Evolutionary conservation across 2,888 invertebrate genomes (phyloP), one percentile per base, ranked within the genome.

Genomic region (Nomada fabriciana): DNA sequence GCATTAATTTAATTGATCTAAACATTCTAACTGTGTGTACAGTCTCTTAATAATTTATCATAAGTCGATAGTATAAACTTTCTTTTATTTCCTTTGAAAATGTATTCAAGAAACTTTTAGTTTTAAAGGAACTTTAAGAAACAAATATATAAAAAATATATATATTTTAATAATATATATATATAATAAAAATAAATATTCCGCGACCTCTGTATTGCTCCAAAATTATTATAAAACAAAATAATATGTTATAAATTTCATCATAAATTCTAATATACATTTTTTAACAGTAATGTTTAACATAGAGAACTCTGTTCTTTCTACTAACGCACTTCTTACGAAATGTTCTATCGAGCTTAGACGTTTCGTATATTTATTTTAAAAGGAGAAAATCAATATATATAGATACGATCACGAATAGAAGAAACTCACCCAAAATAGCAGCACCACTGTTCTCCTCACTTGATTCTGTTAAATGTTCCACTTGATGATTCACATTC

Each of bases 371-470:
- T 63, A 67, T 67, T 81, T 74, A 76, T 60, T 80, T 64, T 61
- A 68, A 20, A 76, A 83, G 63, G 53, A 89, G 55, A 61, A 83
- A 86, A 79, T 87, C 88, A 83, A 90, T 70, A 80, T 76, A 83
- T 77, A 86, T 55, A 85, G 80, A 88, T 85, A 88, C 86, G 79
- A 90, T 83, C 83, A 86, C 81, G 80, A 90, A 80, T 85, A 87
- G 84, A 80, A 91, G 82, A 72, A 88, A 91, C 92, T 93, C 89
- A 93, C 93, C 93, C 89, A 93, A 89, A 84, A 93, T 89, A 86
- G 90, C 88, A 76, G 88, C 86, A 83, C 89, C 90, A 88, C 83
- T 91, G 82, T 90, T 91, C 76, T 92, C 91, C 79, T 92, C 92
- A 55, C 84, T 89, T 68, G 90, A 91, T 85, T 90, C 91, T 85